These are phyloP conservation scores for Anarrhichthys ocellatus DNA, from an alignment of 2,113 vertebrate genomes.

Conservation along the genomic window DNA sequence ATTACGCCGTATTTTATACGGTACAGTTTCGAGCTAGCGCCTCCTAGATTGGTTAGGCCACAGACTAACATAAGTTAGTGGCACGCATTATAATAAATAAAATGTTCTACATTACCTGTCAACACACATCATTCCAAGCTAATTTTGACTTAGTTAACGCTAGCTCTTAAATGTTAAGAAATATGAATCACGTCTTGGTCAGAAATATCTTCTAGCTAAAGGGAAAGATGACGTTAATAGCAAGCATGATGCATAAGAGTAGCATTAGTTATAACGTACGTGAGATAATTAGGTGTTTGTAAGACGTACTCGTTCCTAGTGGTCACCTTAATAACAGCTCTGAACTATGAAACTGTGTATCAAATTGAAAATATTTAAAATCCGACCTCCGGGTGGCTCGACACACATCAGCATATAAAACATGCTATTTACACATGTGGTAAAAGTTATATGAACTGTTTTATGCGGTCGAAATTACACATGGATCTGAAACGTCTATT, in stretches of 20 bases:
- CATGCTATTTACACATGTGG: not conserved
- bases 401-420: not conserved
- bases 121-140: not conserved
- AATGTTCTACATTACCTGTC: not conserved
- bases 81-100: not conserved
- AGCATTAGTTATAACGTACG: not conserved
- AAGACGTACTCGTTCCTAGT: not conserved
- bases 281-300: not conserved
- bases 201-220: not conserved
- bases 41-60: conserved; percentile 54
- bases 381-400: not conserved
- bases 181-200: too few species aligned
- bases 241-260: not conserved
- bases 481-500: not conserved
- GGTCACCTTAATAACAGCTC: not conserved
- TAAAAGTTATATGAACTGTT: not conserved
- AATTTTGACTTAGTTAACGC: not conserved
- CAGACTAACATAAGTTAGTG: conserved; percentile 1
- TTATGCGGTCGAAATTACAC: not conserved
- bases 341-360: not conserved
- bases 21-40: conserved; percentile 50
- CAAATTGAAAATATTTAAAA: not conserved
- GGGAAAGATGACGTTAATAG: not conserved
- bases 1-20: conserved; percentile 31
- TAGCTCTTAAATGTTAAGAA: not conserved